Base-by-base conservation (phyloP, 2,113 vertebrate species). In the Fregata magnificens region DNA sequence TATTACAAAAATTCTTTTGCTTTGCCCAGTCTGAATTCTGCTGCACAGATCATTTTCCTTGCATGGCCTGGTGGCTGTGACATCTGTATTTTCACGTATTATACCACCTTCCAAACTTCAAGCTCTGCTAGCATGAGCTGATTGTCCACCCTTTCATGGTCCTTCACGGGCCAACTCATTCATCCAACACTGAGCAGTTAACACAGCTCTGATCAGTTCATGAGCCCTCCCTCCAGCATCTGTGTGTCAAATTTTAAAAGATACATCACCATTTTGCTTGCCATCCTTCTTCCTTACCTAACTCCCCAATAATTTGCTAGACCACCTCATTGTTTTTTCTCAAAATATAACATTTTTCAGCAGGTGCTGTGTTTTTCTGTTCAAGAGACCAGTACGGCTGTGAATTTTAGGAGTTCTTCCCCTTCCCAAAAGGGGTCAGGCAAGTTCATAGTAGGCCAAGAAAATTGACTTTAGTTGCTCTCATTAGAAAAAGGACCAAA, bases 151-250 rank as follows among this genome's bases (percentile, higher is more conserved):
- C 15, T 71, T 42, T n/a, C 17, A 40, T 7, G 40, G 14, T 62
- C 8, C 55, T 69, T 70, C 49, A 29, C 0, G 0, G 31, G n/a
- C 42, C 58, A 59, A 31, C 17, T 61, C 36, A 50, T 0, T 12
- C 28, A 14, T 42, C 31, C 56, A 71, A 58, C 52, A 21, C 11
- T 6, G 52, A 38, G 31, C 76, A 14, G 12, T 10, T 53, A 63
- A 29, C 44, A n/a, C 20, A 67, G 34, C 49, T 61, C 69, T 67
- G n/a, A 65, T 15, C 49, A 21, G 40, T 5, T 40, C 82, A 16
- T 5, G 4, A 25, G 4, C 21, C 12, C 22, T 73, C 14, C 58
- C 26, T 82, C 32, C 22, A 47, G 15, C 29, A 52, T 6, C 40
- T 70, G 11, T 4, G 9, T 4, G 26, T 8, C 65, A 52, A 17